Conservation (phyloP, 2,888 invertebrate species). For the Hyposoter dolosus region DNA sequence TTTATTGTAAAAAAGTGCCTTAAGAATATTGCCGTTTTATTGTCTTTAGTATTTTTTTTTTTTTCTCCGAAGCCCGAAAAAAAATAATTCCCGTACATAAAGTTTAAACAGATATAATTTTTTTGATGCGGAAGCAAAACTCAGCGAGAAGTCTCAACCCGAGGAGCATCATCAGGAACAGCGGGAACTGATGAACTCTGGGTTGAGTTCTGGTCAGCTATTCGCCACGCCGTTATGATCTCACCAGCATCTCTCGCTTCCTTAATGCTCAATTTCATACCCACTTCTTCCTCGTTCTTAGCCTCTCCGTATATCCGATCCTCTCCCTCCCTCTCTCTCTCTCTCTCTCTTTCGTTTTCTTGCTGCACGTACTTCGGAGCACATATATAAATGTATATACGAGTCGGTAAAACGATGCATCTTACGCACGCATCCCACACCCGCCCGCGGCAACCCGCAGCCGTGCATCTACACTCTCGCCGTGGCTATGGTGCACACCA, state of each 20-base stretch:
- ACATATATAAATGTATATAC: constrained; percentile 22
- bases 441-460: constrained; percentile 60
- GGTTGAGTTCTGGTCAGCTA: constrained; percentile 59
- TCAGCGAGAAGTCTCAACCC: constrained; percentile 24
- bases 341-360: constrained; percentile 10
- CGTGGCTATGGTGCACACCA: constrained; percentile 18
- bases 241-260: constrained; percentile 71
- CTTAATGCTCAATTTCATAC: constrained; percentile 74
- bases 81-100: neutral
- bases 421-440: constrained; percentile 68
- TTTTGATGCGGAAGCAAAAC: neutral
- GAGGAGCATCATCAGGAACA: constrained; percentile 42
- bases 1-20: neutral
- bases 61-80: neutral
- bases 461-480: constrained; percentile 31
- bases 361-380: constrained; percentile 42
- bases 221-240: constrained; percentile 71
- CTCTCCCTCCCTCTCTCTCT: constrained; percentile 31
- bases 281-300: constrained; percentile 73
- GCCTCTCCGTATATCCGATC: constrained; percentile 49
- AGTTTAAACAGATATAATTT: neutral
- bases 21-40: neutral
- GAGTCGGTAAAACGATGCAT: constrained; percentile 55
- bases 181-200: constrained; percentile 66
- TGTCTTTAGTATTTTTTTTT: neutral